Percentiles rank a stretch among this genome's conserved stretches.
These are phyloP conservation scores for Cathartes aura DNA, from an alignment of 2,113 vertebrate species.

Conservation along the genomic window DNA sequence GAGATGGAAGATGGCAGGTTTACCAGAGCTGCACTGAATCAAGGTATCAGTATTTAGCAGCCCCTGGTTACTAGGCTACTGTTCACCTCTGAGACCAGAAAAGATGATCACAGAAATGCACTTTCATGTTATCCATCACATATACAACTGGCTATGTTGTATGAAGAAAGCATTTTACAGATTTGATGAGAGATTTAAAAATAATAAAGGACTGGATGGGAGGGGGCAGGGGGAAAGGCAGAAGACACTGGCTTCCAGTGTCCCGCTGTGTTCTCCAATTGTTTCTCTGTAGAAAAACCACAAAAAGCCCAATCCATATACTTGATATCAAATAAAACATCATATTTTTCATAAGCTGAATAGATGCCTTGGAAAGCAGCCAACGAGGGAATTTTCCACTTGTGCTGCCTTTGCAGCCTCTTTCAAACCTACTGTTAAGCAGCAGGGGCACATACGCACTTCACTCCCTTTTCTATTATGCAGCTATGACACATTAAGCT, in stretches of 20 bases:
- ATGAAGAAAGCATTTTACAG: neutral
- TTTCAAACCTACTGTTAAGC: slow-evolving; percentile 45
- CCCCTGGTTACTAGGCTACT: slow-evolving; percentile 24
- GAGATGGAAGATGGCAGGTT: slow-evolving; percentile 20
- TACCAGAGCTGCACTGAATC: neutral
- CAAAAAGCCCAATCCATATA: neutral
- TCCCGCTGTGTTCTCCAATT: neutral
- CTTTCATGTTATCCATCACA: neutral
- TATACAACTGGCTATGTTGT: neutral
- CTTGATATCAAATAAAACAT: slow-evolving; percentile 50
- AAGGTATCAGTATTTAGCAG: slow-evolving; percentile 29
- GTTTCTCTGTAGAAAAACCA: neutral
- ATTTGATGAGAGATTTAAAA: neutral
- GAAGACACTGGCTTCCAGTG: neutral
- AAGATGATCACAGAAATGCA: neutral
- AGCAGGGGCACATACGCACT: slow-evolving; percentile 36
- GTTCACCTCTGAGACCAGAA: neutral
- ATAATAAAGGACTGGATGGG: neutral
- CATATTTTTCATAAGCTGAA: slow-evolving; percentile 48
- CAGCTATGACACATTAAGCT: slow-evolving; percentile 61
- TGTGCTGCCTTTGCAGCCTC: slow-evolving; percentile 45
- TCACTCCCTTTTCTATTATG: slow-evolving; percentile 56
- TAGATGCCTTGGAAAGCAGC: slow-evolving; percentile 38
- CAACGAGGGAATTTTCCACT: slow-evolving; percentile 50
- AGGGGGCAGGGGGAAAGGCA: neutral